A percentile compares a stretch with the other conserved stretches of the same genome.
phyloP scores from a whole-genome alignment of 2,888 invertebrate genomes.

The Polydrusus pterygomalis region DNA sequence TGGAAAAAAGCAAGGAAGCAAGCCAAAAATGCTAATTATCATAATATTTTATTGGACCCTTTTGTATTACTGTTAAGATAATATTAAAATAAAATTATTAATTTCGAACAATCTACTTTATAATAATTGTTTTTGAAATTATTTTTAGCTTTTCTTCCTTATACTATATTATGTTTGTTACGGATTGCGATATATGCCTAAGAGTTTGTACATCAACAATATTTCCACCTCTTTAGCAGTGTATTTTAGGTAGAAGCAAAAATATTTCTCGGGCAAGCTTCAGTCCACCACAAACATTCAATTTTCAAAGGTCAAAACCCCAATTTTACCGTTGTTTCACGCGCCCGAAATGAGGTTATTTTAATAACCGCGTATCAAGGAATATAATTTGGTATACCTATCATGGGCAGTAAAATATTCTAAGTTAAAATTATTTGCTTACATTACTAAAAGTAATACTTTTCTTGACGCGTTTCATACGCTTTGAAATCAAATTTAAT shows the following conservation, averaged over 20 bases:
- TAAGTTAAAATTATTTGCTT: neutral
- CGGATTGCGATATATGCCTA: neutral
- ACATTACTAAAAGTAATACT: neutral
- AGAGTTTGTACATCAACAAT: neutral
- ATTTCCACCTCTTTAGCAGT: slow-evolving; percentile 12
- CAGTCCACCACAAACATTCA: slow-evolving; percentile 19
- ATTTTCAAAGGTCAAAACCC: slow-evolving; percentile 16
- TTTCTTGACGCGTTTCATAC: too few relatives aligned
- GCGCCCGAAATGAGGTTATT: slow-evolving; percentile 10
- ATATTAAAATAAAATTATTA: too few relatives aligned
- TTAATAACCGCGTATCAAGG: neutral
- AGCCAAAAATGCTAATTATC: too few relatives aligned
- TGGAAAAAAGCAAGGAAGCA: too few relatives aligned
- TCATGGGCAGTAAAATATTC: neutral
- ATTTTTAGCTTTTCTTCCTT: neutral
- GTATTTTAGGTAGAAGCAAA: slow-evolving; percentile 6
- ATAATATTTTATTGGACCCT: too few relatives aligned
- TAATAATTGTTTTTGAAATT: too few relatives aligned
- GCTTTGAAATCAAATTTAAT: too few relatives aligned
- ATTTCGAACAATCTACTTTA: too few relatives aligned
- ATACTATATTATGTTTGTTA: neutral
- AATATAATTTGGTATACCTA: neutral
- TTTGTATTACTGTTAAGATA: too few relatives aligned
- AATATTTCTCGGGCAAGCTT: slow-evolving; percentile 1
- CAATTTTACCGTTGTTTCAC: slow-evolving; percentile 17